These are phyloP conservation scores for Cephalopholis sonnerati DNA, from an alignment of 2,113 vertebrate genomes.

Conservation along the genomic window DNA sequence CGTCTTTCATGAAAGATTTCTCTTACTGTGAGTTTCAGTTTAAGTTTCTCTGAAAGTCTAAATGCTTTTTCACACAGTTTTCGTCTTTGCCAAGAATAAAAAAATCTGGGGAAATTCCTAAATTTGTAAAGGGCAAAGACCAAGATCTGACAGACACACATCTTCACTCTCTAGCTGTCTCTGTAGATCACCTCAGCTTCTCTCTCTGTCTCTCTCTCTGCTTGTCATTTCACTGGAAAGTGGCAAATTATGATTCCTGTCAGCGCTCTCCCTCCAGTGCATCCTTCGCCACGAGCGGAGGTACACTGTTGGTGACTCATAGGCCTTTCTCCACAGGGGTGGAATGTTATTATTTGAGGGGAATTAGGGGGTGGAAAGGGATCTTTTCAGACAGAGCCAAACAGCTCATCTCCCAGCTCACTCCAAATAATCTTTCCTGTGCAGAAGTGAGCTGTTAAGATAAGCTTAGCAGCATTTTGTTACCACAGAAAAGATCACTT, in stretches of 20 bases:
- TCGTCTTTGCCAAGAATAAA: background rate
- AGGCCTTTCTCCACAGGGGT: slow-evolving; percentile 49
- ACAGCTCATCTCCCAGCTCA: slow-evolving; percentile 42
- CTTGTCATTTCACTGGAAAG: slow-evolving; percentile 40
- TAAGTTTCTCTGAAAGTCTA: background rate
- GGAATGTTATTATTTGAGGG: slow-evolving; percentile 65
- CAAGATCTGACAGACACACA: background rate
- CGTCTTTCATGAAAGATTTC: background rate
- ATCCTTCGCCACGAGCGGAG: slow-evolving; percentile 40
- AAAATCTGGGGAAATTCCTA: background rate
- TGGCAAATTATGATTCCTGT: slow-evolving; percentile 72
- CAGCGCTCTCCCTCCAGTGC: slow-evolving; percentile 40
- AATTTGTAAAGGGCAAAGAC: background rate
- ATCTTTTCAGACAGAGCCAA: slow-evolving; percentile 64
- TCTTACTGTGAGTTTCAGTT: background rate
- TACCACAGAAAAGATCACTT: slow-evolving; percentile 3
- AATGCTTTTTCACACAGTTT: background rate
- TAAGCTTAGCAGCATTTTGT: slow-evolving; percentile 5
- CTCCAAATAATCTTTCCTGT: slow-evolving; percentile 41
- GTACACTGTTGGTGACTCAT: slow-evolving; percentile 63
- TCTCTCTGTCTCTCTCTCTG: background rate
- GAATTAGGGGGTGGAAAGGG: slow-evolving; percentile 56
- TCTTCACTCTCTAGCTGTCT: background rate
- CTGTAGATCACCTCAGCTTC: slow-evolving; percentile 9
- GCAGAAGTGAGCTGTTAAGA: slow-evolving; percentile 29